Evolutionary conservation across 35 echinoderm and acorn worm species (phyloP), one percentile per base, ranked within the genome.

Genomic region (Diadema setosum): DNA sequence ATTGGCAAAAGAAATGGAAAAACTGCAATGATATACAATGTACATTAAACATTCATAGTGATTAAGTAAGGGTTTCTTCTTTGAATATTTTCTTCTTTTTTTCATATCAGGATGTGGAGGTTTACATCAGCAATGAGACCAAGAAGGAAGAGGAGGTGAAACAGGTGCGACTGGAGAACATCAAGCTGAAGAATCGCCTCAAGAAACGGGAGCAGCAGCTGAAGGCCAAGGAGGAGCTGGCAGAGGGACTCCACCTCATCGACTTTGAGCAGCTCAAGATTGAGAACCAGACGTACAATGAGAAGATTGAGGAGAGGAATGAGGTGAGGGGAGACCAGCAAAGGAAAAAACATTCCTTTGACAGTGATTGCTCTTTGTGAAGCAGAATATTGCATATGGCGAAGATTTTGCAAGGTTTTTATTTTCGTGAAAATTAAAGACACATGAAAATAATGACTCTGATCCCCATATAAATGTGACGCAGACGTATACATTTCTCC

Each of bases 191-290:
- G 86, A 99, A 99, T 58, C 65, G 96, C 27, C 81, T 99, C n/a
- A 88, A 92, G 65, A 99, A 99, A 63, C 80, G 96, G 67, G 96
- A 99, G 63, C 96, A 99, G 61, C 96, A 99, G 67, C 93, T 99
- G 23, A 99, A 99, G 45, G 96, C 96, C 46, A 99, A 99, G 82
- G 96, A 99, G 78, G 96, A 99, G 76, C 90, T 99, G 2, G 96
- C 93, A 2, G 96, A 99, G 46, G 93, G 96, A 9, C 89, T 95
- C 5, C 96, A 99, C 74, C 93, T 99, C 24, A 99, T 98, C 33
- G 96, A 99, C 82, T 94, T 98, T 92, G 96, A 99, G 67, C 96
- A 99, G 57, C 75, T 99, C 15, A 99, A 99, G 87, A 99, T 99
- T 63, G 96, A 99, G 65, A 99, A 99, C 86, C 96, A 99, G 86